phyloP scores from a whole-genome alignment of 2,888 invertebrate genomes.

The Heliconius cydno region DNA sequence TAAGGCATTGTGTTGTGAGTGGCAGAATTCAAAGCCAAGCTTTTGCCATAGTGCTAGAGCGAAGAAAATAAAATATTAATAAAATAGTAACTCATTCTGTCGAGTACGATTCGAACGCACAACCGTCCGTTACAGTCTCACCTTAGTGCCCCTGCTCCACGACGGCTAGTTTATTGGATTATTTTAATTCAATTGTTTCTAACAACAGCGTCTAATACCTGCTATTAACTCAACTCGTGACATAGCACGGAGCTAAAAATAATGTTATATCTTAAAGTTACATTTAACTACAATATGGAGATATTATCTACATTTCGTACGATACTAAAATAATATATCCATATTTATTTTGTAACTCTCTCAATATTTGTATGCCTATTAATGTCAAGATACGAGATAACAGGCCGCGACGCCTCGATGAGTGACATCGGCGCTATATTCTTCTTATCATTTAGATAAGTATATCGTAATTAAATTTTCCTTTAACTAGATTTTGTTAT shows the following conservation, averaged over 20 bases:
- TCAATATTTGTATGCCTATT: not conserved
- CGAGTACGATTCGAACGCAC: no score
- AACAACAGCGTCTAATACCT: not conserved
- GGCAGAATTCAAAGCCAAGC: no score
- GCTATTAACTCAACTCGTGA: not conserved
- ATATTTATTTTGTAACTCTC: slow-evolving; percentile 13
- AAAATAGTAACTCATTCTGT: no score
- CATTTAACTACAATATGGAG: not conserved
- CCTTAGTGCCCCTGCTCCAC: no score
- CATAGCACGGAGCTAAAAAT: not conserved
- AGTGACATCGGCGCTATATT: slow-evolving; percentile 4
- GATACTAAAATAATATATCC: slow-evolving; percentile 10
- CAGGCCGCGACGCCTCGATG: not conserved
- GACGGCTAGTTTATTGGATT: not conserved
- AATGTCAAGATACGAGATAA: slow-evolving; percentile 21
- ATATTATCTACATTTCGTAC: not conserved
- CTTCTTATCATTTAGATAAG: slow-evolving; percentile 2
- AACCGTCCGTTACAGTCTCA: no score
- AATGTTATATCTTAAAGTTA: slow-evolving; percentile 1
- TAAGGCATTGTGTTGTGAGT: no score
- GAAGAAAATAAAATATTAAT: no score
- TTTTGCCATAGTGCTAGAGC: no score
- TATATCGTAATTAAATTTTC: slow-evolving; percentile 18
- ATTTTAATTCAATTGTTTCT: not conserved
- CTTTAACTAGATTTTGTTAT: not conserved